Conservation (phyloP, 2,888 invertebrate species). For the Lymantria dispar region DNA sequence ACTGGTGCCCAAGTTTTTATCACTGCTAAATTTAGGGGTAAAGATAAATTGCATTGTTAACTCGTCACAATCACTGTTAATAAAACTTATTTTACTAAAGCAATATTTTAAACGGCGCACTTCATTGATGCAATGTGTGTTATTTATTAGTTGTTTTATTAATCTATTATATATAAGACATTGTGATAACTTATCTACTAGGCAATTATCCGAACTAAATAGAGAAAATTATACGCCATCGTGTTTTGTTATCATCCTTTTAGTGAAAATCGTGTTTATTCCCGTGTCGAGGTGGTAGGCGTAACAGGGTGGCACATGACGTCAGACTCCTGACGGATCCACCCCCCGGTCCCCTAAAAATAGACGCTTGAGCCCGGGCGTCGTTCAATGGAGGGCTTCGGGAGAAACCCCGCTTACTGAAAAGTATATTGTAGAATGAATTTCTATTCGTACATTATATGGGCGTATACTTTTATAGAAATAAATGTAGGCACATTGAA, state of each 20-base stretch:
- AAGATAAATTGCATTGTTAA: too few relatives aligned
- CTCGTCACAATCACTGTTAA: too few relatives aligned
- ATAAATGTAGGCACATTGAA: too few relatives aligned
- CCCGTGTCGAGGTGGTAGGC: slow-evolving; percentile 33
- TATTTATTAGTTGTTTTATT: neutral
- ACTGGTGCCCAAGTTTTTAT: too few relatives aligned
- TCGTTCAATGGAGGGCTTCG: slow-evolving; percentile 65
- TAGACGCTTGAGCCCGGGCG: slow-evolving; percentile 69
- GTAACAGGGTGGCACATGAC: slow-evolving; percentile 38
- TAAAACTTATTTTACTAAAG: too few relatives aligned
- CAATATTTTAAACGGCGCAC: too few relatives aligned
- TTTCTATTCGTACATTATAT: neutral
- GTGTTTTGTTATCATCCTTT: slow-evolving; percentile 47
- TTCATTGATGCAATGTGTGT: too few relatives aligned
- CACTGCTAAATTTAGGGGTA: too few relatives aligned
- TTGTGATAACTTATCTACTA: neutral
- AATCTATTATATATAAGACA: neutral
- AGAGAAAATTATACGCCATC: slow-evolving; percentile 22
- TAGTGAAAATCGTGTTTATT: slow-evolving; percentile 49
- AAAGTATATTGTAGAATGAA: slow-evolving; percentile 17
- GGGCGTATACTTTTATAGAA: too few relatives aligned
- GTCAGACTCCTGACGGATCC: slow-evolving; percentile 45
- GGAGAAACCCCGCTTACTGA: slow-evolving; percentile 26
- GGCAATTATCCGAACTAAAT: neutral
- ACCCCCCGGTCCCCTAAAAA: slow-evolving; percentile 68